Percentiles rank a stretch among this genome's conserved stretches.
Evolutionary conservation across 37 sponge, comb jelly and placozoan species (phyloP).

Genomic region (Ianthella basta): DNA sequence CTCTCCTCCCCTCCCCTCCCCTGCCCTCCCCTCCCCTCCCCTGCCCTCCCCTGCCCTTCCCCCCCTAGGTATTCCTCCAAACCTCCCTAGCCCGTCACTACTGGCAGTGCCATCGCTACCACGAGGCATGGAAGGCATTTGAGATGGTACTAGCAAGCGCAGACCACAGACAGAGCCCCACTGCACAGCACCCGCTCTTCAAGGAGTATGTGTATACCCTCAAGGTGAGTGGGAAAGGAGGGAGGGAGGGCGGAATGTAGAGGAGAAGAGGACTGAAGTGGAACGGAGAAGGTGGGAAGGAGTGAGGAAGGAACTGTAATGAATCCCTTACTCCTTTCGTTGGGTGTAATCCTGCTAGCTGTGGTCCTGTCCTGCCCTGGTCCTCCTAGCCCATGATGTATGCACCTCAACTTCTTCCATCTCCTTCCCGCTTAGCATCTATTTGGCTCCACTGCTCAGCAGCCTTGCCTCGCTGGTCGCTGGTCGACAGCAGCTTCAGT

Average conservation of each 20-base stretch:
- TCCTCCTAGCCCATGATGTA: background rate
- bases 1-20: background rate
- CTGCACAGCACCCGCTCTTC: constrained; percentile 55
- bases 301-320: background rate
- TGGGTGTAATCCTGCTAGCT: too few relatives aligned
- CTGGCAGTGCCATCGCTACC: constrained; percentile 40
- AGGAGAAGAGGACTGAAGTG: too few relatives aligned
- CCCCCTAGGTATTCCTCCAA: constrained; percentile 53
- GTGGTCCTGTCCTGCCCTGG: too few relatives aligned
- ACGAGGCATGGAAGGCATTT: constrained; percentile 47
- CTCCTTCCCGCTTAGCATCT: background rate
- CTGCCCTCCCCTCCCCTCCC: background rate
- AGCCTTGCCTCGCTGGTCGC: background rate
- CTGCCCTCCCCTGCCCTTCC: background rate
- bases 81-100: constrained; percentile 57
- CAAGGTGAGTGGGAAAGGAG: constrained; percentile 50
- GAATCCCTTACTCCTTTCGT: too few relatives aligned
- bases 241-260: constrained; percentile 45
- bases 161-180: constrained; percentile 33
- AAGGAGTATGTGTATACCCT: constrained; percentile 69
- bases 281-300: constrained; percentile 13
- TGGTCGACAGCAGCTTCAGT: background rate
- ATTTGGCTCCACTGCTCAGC: background rate
- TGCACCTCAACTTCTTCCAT: background rate
- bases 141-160: constrained; percentile 58